phyloP scores from a whole-genome alignment of 2,797 vertebrate genomes.

The Amphiprion clarkii region DNA sequence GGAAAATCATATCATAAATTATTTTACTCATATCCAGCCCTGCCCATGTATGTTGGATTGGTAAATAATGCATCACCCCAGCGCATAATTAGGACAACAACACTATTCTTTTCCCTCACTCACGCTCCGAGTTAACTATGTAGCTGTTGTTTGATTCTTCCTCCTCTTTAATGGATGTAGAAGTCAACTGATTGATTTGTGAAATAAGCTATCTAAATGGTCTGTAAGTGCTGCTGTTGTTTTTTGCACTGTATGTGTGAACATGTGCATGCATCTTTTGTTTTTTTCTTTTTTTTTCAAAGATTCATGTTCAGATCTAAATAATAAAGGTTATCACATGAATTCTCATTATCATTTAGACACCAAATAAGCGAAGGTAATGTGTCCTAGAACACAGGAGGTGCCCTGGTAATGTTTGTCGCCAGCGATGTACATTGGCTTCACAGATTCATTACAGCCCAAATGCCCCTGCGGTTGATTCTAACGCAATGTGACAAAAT shows the following conservation, averaged over 20 bases:
- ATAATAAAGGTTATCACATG: slow-evolving; percentile 87
- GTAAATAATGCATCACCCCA: slow-evolving; percentile 88
- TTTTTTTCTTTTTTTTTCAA: slow-evolving; percentile 24
- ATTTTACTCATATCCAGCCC: slow-evolving; percentile 87
- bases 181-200: slow-evolving; percentile 85
- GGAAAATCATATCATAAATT: slow-evolving; percentile 88
- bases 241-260: slow-evolving; percentile 14
- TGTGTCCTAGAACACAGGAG: slow-evolving; percentile 83
- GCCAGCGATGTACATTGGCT: slow-evolving; percentile 82
- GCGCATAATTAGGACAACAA: slow-evolving; percentile 90
- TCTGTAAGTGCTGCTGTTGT: slow-evolving; percentile 70
- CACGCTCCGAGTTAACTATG: slow-evolving; percentile 73
- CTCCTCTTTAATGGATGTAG: slow-evolving; percentile 80
- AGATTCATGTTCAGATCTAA: slow-evolving; percentile 83
- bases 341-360: slow-evolving; percentile 89
- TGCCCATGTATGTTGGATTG: slow-evolving; percentile 85
- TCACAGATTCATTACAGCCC: slow-evolving; percentile 72
- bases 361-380: slow-evolving; percentile 88
- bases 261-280: background rate
- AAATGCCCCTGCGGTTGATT: slow-evolving; percentile 73
- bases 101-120: slow-evolving; percentile 78
- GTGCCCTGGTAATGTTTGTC: slow-evolving; percentile 81
- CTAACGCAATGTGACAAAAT: slow-evolving; percentile 89
- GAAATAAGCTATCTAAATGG: slow-evolving; percentile 76
- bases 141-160: slow-evolving; percentile 58